Percentiles rank a stretch among this genome's conserved stretches.
Conservation (phyloP, 2,797 vertebrate species). For the Neosalanx taihuensis region DNA sequence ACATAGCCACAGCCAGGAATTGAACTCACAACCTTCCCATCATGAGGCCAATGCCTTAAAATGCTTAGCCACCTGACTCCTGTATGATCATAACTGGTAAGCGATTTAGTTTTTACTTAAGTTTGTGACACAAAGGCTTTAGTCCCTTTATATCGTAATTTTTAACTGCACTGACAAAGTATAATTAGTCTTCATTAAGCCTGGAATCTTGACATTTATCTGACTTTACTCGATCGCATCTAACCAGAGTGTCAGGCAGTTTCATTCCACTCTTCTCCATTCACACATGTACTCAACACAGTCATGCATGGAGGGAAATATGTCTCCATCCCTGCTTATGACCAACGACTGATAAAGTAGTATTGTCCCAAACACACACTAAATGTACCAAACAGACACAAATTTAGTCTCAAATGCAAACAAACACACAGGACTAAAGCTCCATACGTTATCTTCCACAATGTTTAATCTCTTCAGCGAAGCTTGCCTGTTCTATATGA, state of each 20-base stretch:
- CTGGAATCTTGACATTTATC: too few species aligned
- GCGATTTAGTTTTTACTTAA: too few species aligned
- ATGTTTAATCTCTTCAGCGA: not conserved
- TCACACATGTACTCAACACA: conserved; percentile 1
- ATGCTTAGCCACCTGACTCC: too few species aligned
- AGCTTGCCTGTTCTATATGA: too few species aligned
- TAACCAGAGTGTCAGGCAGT: conserved; percentile 9
- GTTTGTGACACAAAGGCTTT: not conserved
- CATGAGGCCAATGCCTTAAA: too few species aligned
- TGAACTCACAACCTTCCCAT: too few species aligned
- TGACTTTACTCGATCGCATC: not conserved
- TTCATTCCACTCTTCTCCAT: conserved; percentile 11
- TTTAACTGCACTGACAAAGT: not conserved
- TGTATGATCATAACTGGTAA: too few species aligned
- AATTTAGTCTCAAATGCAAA: not conserved
- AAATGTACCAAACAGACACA: too few species aligned
- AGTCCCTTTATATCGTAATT: not conserved
- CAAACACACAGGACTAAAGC: conserved; percentile 11
- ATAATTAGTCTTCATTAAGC: too few species aligned
- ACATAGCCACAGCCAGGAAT: too few species aligned
- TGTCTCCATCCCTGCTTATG: conserved; percentile 13
- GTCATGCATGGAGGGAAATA: conserved; percentile 10
- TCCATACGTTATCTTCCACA: not conserved
- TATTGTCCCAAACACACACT: too few species aligned
- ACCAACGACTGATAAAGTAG: conserved; percentile 7